Base-by-base conservation (phyloP, 2,888 invertebrate genomes). In the Diplazon laetatorius region DNA sequence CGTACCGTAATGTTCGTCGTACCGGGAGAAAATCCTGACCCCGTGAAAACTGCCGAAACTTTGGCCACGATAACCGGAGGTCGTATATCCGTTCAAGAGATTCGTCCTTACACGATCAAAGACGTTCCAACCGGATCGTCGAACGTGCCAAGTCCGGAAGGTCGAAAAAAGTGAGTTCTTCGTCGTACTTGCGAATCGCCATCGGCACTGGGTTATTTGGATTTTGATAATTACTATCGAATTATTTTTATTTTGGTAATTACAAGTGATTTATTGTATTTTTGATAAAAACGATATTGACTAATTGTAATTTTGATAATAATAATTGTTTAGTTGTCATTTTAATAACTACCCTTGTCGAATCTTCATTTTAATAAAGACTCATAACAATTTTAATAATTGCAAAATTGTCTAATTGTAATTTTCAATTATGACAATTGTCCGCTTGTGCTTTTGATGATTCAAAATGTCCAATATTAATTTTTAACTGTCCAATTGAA, bases 1-100 rank as follows among this genome's bases (percentile, higher is more conserved):
- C 93, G 95, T 73, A 95, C 95, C 42, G 95, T 97, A 91, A 94
- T 95, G 16, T 97, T 97, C 89, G 94, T 97, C 76, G 95, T 97
- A 44, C 95, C 96, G 3, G 96, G 96, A 57, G 93, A 93, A 66
- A 94, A 95, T 89, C 95, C 95, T 8, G 95, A 97, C 90, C 94
- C 94, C 82, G 92, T 92, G 70, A 94, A 95, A 85, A 93, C 96
- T 14, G 95, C 96, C 88, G 94, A 95, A 86, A 95, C 96, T 44
- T 91, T 97, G 35, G 94, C 94, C 77, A 93, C 95, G 25, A 93
- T 96, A 50, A 96, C 97, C 0, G 97, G 97, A 1, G 96, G 95
- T 2, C 94, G 94, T 88, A 95, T 97, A 0, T 94, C 93, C 59
- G 95, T 97, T 71, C 93, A 95, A 85, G 94, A 95, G 72, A 94